Evolutionary conservation across 2,888 invertebrate species (phyloP), one percentile per base, ranked within the genome.

Genomic region (Caenorhabditis plicata): DNA sequence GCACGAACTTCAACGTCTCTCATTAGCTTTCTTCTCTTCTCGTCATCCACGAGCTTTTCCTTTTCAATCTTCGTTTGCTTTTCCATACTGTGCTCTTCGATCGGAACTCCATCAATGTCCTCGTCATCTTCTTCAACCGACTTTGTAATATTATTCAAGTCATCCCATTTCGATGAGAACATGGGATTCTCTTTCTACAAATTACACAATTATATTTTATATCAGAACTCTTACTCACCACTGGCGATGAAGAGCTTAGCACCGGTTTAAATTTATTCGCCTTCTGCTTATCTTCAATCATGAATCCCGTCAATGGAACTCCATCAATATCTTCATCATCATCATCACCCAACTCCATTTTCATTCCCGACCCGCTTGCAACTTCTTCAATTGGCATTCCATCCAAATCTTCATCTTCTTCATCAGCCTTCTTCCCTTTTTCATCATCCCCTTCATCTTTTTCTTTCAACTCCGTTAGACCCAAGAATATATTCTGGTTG

Each of bases 401-500:
- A 55, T 73, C 70, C 15, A 73, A 41, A 45, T 68, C 64, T n/a
- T 63, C 62, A 2, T 49, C 42, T 1, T 40, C 32, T 15, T 43
- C 44, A 15, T 39, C 48, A 31, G n/a, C 4, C 22, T 38, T 38
- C 11, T 38, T 32, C 35, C 13, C 9, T n/a, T 35, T 39, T 22
- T 33, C 25, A 1, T 38, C 39, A 29, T 41, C 29, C 3, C 9
- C 13, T 11, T 45, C 38, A 19, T 25, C 41, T 11, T 31, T 9
- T 15, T 27, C 33, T 1, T 48, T 27, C 2, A 39, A 13, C 29
- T 62, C 48, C 25, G 83, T 81, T 32, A 90, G 84, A 3, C 98
- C 98, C 3, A 94, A 85, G 83, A 99, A 96, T 11, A 90, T 87
- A 79, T 92, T 90, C 81, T 93, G 91, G 57, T 94, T 84, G 80